A percentile compares a stretch with the other conserved stretches of the same genome.
Conservation (phyloP, 2,113 vertebrate species). For the Psephotus haematonotus region DNA sequence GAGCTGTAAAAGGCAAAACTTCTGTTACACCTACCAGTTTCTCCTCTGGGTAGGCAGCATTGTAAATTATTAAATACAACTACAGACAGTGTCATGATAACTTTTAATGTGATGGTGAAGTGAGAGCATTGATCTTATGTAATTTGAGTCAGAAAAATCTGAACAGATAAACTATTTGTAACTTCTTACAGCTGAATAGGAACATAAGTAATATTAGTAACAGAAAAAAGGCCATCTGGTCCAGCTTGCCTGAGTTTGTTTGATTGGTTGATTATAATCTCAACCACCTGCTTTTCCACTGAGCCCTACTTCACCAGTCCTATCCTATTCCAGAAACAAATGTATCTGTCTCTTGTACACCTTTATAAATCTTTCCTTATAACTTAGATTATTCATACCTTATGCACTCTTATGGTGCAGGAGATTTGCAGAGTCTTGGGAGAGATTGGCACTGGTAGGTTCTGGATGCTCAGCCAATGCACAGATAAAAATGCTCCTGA, state of each 20-base stretch:
- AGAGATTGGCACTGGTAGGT: neutral
- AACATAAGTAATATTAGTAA: conserved; percentile 63
- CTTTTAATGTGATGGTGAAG: conserved; percentile 60
- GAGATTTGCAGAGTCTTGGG: neutral
- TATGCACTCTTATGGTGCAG: neutral
- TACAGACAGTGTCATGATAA: conserved; percentile 59
- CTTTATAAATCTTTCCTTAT: conserved; percentile 60
- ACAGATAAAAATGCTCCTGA: neutral
- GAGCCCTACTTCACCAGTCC: neutral
- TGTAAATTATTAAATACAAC: conserved; percentile 62
- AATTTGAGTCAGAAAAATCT: conserved; percentile 64
- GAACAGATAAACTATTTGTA: conserved; percentile 66
- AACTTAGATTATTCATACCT: conserved; percentile 44
- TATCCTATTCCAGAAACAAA: conserved; percentile 53
- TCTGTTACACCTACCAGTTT: neutral
- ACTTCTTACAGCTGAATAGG: conserved; percentile 62
- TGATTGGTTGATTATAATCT: conserved; percentile 59
- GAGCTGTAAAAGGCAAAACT: neutral
- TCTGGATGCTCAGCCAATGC: neutral
- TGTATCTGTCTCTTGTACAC: conserved; percentile 46
- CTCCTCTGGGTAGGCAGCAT: conserved; percentile 1
- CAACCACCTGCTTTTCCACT: conserved; percentile 62
- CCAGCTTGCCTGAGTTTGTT: conserved; percentile 26
- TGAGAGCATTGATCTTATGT: conserved; percentile 67
- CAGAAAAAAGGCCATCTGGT: conserved; percentile 56